Base-by-base conservation (phyloP, 2,113 vertebrate genomes). In the Psephotus haematonotus region DNA sequence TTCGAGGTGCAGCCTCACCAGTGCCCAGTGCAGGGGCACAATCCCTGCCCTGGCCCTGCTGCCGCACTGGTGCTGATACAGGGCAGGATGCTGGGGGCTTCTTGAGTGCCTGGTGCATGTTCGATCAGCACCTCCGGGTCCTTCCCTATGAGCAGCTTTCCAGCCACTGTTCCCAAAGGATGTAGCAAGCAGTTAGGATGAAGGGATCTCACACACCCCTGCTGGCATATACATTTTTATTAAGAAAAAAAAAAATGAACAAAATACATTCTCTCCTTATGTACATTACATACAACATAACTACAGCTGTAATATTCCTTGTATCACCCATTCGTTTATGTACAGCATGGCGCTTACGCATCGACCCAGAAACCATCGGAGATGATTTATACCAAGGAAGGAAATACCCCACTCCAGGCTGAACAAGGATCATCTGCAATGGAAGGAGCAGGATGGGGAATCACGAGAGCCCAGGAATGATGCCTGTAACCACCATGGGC, bases 241-340 rank as follows among this genome's bases (percentile, higher is more conserved):
- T 98, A 98, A 97, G 98, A 99, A 98, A 98, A 98, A 98, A 98
- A 96, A 97, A 98, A 98, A 98, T 99, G 98, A 99, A 99, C 98
- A 99, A 99, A 99, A 99, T 99, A 99, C 99, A 99, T 98, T 99
- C 99, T 99, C 98, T 99, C 98, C 98, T 96, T 99, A 99, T 99
- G 97, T 99, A 99, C 99, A 99, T 98, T 99, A 99, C 98, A 99
- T 99, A 99, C 99, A 99, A 98, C 97, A 71, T 98, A 98, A 98
- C 98, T 98, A 98, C 98, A 98, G 96, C 88, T 97, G 97, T 75
- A 92, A 74, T 98, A 97, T 95, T 98, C 85, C 95, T 96, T 22
- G 3, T 85, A 59, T 96, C 96, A 98, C 98, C 98, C 98, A 98
- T 98, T 98, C 98, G 88, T 97, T 98, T 97, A 97, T 97, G 97